Base-by-base conservation (phyloP, 2,113 vertebrate genomes). In the Halcyon malimbica region DNA sequence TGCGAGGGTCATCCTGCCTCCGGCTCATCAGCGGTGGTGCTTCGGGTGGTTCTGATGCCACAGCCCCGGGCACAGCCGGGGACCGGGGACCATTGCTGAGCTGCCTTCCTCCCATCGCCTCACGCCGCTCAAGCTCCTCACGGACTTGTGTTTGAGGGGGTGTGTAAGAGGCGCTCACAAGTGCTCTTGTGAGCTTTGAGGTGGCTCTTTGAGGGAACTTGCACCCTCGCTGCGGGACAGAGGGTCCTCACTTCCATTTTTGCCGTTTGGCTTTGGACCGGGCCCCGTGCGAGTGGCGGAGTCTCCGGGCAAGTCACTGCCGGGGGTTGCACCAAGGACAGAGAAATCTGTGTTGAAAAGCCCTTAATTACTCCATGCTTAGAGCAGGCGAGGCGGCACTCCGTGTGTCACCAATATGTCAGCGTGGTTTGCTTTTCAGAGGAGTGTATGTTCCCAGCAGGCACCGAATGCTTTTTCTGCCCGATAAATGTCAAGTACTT, bases 401-500 rank as follows among this genome's bases (percentile, higher is more conserved):
- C 16, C 81, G 71, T 62, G 84, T 87, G 67, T 82, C 77, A 82
- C 85, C 78, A 79, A 24, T 54, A 63, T 84, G 87, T 70, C 89
- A 90, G 53, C 6, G 2, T 37, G 56, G 75, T 94, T 91, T 95
- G 81, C 74, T 89, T 89, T 89, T 93, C 96, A 79, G 50, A 67
- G 73, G 50, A 84, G 80, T 94, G 91, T 87, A 48, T 87, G 76
- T 83, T 87, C 91, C 77, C 93, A 96, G 92, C 89, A 92, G 81
- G 79, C 85, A 83, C 41, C 0, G 3, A 95, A 77, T 80, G 54
- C 86, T 84, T 94, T 77, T 92, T 63, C 83, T 94, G 65, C 83
- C 77, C 84, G 94, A 93, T 87, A 97, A 97, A 97, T 97, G 95
- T 95, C 95, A 93, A 92, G 77, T 89, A 84, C 85, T 85, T 83